phyloP scores from a whole-genome alignment of 1,140 invertebrate species.

The Copidosoma floridanum region DNA sequence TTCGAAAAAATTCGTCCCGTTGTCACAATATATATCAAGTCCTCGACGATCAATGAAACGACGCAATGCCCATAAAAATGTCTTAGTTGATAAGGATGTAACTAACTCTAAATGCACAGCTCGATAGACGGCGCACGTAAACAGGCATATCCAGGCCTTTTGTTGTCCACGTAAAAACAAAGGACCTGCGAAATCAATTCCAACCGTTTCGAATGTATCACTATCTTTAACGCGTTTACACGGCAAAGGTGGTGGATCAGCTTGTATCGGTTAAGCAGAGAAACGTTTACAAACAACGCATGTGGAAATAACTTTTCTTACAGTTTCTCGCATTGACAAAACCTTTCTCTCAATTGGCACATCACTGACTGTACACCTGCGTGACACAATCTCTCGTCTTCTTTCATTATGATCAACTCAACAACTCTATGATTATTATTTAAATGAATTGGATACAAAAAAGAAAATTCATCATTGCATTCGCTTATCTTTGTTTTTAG shows the following conservation, averaged over 20 bases:
- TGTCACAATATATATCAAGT: constrained; percentile 47
- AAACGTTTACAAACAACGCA: constrained; percentile 38
- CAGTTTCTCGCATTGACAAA: constrained; percentile 26
- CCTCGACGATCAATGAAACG: constrained; percentile 35
- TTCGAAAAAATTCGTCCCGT: constrained; percentile 46
- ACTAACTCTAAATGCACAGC: constrained; percentile 38
- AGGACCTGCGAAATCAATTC: constrained; percentile 35
- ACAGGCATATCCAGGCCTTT: constrained; percentile 36
- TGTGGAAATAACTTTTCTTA: constrained; percentile 30
- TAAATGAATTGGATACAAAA: constrained; percentile 34
- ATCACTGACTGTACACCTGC: constrained; percentile 28
- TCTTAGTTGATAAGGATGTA: constrained; percentile 28
- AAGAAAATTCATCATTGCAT: constrained; percentile 28
- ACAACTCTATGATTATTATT: constrained; percentile 27
- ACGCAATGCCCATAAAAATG: constrained; percentile 25
- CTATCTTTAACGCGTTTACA: constrained; percentile 26
- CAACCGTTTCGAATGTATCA: constrained; percentile 29
- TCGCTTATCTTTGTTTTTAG: constrained; percentile 35
- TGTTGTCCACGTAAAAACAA: constrained; percentile 25
- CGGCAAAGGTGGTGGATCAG: constrained; percentile 29
- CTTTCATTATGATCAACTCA: constrained; percentile 28
- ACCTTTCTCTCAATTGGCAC: constrained; percentile 30
- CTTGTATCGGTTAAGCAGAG: constrained; percentile 28
- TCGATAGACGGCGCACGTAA: constrained; percentile 35
- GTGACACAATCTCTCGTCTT: constrained; percentile 31